Percentiles rank a stretch among this genome's conserved stretches.
Evolutionary conservation across 92 coral and sea anemone genomes (phyloP).

Genomic region (Umimayanthus kanabou): DNA sequence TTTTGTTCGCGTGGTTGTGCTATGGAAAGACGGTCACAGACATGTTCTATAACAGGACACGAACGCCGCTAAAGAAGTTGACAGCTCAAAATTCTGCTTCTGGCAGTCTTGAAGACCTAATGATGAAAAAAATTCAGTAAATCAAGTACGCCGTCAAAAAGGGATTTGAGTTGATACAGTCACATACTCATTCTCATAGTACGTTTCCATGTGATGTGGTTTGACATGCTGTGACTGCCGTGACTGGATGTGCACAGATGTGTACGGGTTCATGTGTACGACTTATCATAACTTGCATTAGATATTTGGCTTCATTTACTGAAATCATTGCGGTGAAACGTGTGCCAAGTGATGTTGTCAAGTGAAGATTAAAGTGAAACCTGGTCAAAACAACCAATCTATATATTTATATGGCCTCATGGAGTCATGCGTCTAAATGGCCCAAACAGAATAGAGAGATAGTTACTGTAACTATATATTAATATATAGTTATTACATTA

Average conservation of each 20-base stretch:
- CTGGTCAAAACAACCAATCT: neutral
- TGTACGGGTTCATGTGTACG: too few relatives aligned
- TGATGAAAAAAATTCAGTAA: slow-evolving; percentile 75
- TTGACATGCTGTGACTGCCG: neutral
- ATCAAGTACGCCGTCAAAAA: neutral
- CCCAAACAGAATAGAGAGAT: too few relatives aligned
- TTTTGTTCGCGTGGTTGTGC: slow-evolving; percentile 83
- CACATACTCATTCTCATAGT: too few relatives aligned
- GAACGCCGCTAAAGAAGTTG: slow-evolving; percentile 54
- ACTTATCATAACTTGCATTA: neutral
- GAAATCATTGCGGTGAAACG: neutral
- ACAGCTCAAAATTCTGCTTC: slow-evolving; percentile 33
- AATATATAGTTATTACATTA: too few relatives aligned
- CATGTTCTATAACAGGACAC: slow-evolving; percentile 82
- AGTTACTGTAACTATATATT: too few relatives aligned
- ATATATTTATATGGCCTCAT: too few relatives aligned
- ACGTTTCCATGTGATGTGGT: too few relatives aligned
- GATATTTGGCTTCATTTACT: neutral
- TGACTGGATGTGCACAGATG: neutral
- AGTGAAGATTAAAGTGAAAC: neutral
- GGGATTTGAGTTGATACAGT: neutral
- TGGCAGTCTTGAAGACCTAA: slow-evolving; percentile 71
- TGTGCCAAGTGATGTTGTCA: neutral
- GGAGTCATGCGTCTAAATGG: too few relatives aligned
- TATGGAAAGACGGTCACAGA: slow-evolving; percentile 74